Conservation (phyloP, 2,113 vertebrate species). For the Tiliqua scincoides region DNA sequence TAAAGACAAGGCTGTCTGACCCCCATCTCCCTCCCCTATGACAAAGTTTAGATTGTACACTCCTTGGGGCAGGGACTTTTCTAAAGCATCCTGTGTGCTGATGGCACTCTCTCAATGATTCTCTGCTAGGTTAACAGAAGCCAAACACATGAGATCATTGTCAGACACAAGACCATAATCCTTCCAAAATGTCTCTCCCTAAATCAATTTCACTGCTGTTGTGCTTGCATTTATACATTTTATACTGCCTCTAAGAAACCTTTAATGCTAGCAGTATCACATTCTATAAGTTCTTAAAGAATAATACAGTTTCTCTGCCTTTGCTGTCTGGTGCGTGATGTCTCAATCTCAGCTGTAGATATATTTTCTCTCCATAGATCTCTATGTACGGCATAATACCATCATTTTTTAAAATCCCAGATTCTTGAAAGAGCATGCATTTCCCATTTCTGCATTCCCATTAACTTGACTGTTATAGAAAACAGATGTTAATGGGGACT, state of each 20-base stretch:
- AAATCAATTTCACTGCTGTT: not conserved
- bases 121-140: not conserved
- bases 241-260: not conserved
- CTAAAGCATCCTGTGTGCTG: no score
- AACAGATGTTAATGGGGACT: constrained; percentile 22
- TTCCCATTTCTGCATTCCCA: not conserved
- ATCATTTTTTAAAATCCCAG: not conserved
- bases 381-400: not conserved
- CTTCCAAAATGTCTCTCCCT: not conserved
- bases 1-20: no score
- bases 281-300: not conserved
- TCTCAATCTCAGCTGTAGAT: not conserved
- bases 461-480: constrained; percentile 19
- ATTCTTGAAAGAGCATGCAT: not conserved
- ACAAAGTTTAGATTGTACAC: no score
- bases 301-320: not conserved
- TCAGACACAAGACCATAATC: not conserved
- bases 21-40: no score
- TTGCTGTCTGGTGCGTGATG: not conserved
- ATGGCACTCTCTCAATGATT: no score
- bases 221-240: not conserved
- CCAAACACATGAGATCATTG: no score
- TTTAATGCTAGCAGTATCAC: not conserved
- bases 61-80: no score
- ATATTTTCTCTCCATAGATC: not conserved